Evolutionary conservation across 1,140 invertebrate species (phyloP), one percentile per base, ranked within the genome.

Genomic region (Drosophila pallidifrons): DNA sequence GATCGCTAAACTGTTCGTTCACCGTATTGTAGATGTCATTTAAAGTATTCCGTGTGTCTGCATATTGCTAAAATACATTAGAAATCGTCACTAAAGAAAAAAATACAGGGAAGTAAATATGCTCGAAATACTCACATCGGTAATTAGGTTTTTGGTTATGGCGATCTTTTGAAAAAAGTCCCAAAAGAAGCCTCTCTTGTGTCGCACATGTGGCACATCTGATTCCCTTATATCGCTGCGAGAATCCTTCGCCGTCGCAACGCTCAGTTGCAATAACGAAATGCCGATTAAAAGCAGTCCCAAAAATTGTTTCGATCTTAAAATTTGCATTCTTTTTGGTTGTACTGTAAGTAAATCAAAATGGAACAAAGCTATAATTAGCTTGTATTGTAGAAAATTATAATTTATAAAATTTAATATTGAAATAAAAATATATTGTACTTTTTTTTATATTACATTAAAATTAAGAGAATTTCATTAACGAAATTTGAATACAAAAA

Each of bases 81-180:
- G 0, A 30, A 13, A 11, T 43, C 8, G 32, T 1, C 43, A 15
- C 3, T 7, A 25, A 25, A 4, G 3, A 28, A 10, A 3, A 43
- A 2, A 43, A 6, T 5, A 0, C 7, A 15, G 8, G 0, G 0
- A 2, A 20, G 7, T 11, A 55, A 20, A 38, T 5, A 13, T 2
- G 67, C 25, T 11, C 2, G 5, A 1, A 7, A 20, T 20, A 82
- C 91, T 91, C 38, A 92, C 91, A 63, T 92, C 91, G 3, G 91
- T 87, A 49, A 92, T 58, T 0, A 92, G 77, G 47, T 92, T 92
- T 32, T 92, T 92, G 1, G 91, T 92, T 6, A 81, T 87, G 25
- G 87, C 69, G 59, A 92, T 82, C 69, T 92, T 92, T 54, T 92
- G 91, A n/a, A 92, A 79, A 30, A 92, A 91, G 15, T 92, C 91